Percentiles rank a stretch among this genome's conserved stretches.
phyloP scores from a whole-genome alignment of 2,888 invertebrate genomes.

The Cremastinae sp. region DNA sequence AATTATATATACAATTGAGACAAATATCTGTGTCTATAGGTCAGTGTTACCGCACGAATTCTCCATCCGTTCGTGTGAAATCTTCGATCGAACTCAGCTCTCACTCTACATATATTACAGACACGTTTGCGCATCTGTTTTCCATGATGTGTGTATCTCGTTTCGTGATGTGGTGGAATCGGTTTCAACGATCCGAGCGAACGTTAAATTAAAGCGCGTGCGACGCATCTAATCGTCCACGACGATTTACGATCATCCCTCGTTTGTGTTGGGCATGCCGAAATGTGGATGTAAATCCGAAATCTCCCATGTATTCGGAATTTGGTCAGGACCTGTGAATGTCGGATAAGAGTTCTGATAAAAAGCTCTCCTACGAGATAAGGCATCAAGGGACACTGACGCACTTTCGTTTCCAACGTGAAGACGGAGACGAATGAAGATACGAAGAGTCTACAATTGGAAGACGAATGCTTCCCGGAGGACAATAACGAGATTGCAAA shows the following conservation, averaged over 20 bases:
- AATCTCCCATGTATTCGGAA: too few species aligned
- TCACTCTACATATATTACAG: not conserved
- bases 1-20: conserved; percentile 67
- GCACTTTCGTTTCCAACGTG: too few species aligned
- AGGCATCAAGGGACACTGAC: not conserved
- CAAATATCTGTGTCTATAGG: conserved; percentile 59
- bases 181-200: conserved; percentile 35
- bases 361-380: not conserved
- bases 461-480: conserved; percentile 33
- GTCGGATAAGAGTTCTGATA: conserved; percentile 2
- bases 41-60: conserved; percentile 49
- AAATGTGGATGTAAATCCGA: too few species aligned
- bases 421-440: not conserved
- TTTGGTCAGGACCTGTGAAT: too few species aligned
- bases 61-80: conserved; percentile 51
- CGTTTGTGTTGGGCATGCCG: too few species aligned
- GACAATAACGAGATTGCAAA: conserved; percentile 53
- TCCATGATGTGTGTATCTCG: conserved; percentile 28
- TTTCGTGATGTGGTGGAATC: conserved; percentile 36
- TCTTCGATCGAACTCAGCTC: conserved; percentile 26
- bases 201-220: conserved; percentile 49
- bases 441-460: conserved; percentile 18
- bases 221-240: conserved; percentile 38
- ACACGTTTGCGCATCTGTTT: conserved; percentile 15
- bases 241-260: conserved; percentile 22